Evolutionary conservation across 2,113 vertebrate genomes (phyloP), one percentile per base, ranked within the genome.

Genomic region (Psammodynastes pulverulentus): DNA sequence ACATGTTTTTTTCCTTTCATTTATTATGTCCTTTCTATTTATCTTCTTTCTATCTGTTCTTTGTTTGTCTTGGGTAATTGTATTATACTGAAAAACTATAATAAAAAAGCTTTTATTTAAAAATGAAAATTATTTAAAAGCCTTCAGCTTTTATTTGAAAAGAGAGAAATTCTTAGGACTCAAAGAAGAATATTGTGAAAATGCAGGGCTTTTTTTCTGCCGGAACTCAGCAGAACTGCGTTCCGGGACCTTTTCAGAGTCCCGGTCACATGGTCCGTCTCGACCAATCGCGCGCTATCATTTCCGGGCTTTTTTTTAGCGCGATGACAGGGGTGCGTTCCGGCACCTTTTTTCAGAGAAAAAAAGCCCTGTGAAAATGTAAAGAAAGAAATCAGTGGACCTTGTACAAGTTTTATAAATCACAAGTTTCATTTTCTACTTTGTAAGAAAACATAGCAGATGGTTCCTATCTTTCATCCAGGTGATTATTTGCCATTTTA

Each of bases 401-500:
- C 3, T 17, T 87, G 91, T 88, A 0, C 52, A 48, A 90, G 0
- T 8, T 67, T 92, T 29, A 29, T 90, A 23, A 93, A 52, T 7
- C 17, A 92, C 7, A 4, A 91, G 21, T 4, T 92, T 3, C 10
- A 23, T 34, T 23, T 17, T 52, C 46, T 9, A 34, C 4, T 86
- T 94, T 15, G 84, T 91, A 87, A 6, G 39, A 24, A 45, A 79
- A 54, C 5, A 12, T 1, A 89, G 19, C 0, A 94, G 93, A 91
- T 56, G 52, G 54, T 46, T 90, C 87, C 3, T 12, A 89, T n/a
- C 24, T 93, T 91, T 95, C 9, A 86, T 58, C 17, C 8, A 26
- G 85, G 56, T 45, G 90, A 34, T 49, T 91, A 52, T 92, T 94
- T 93, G 1, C 86, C 88, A 4, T 45, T 89, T 92, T 91, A 91